phyloP scores from a whole-genome alignment of 2,113 vertebrate genomes.

The Zosterops hypoxanthus region DNA sequence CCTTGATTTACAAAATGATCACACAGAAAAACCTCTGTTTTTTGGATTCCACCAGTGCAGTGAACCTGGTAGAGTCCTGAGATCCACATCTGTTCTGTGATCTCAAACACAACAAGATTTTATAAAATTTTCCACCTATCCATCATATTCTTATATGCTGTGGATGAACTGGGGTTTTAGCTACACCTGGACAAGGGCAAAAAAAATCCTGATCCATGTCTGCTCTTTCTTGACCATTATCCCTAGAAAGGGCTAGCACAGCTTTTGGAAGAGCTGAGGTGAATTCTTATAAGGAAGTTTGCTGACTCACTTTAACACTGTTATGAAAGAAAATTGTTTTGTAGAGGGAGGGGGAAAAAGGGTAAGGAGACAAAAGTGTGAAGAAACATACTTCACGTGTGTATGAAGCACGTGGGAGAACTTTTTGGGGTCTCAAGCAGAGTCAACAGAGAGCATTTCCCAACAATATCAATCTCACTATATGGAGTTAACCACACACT shows the following conservation, averaged over 20 bases:
- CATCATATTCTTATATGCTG: background rate
- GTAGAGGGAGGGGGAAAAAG: rapidly evolving
- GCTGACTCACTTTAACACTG: background rate
- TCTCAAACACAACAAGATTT: background rate
- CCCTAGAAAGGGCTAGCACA: background rate
- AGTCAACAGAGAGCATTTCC: background rate
- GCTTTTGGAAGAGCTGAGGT: background rate
- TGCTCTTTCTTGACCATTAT: background rate
- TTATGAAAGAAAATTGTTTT: background rate
- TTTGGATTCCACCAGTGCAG: background rate
- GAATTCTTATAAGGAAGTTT: background rate
- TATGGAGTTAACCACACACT: background rate
- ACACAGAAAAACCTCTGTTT: background rate
- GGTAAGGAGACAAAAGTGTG: background rate
- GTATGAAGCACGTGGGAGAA: background rate
- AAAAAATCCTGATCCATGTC: background rate
- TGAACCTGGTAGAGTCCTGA: background rate
- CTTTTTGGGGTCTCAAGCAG: rapidly evolving
- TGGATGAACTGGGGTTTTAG: background rate
- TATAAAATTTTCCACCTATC: background rate
- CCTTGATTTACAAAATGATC: background rate
- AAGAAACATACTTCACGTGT: background rate
- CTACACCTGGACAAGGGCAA: background rate
- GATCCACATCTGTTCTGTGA: background rate
- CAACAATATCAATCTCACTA: background rate